phyloP scores from a whole-genome alignment of 1,140 invertebrate species.

The Druon quercuslanigerum region DNA sequence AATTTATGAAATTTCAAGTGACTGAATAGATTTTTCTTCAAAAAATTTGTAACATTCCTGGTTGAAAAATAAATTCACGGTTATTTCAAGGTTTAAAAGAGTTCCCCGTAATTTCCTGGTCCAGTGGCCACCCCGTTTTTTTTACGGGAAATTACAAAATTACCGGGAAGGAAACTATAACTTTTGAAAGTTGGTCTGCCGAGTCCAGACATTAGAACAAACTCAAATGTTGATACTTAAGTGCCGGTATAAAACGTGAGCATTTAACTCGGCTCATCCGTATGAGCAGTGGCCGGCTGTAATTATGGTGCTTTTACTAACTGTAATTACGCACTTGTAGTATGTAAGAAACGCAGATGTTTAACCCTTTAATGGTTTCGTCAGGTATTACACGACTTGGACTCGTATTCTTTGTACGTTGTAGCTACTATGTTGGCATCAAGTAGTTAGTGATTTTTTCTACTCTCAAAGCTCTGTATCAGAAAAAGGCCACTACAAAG shows the following conservation, averaged over 20 bases:
- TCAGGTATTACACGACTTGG: conserved; percentile 18
- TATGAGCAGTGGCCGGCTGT: conserved; percentile 19
- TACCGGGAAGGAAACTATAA: neutral
- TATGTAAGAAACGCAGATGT: conserved; percentile 26
- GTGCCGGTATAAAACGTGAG: conserved; percentile 3
- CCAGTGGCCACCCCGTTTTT: too few species aligned
- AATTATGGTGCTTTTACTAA: conserved; percentile 28
- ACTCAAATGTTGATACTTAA: conserved; percentile 19
- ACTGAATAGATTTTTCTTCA: too few species aligned
- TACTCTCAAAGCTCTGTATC: too few species aligned
- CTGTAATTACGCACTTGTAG: conserved; percentile 23
- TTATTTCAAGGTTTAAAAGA: too few species aligned
- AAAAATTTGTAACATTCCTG: too few species aligned
- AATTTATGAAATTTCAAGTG: too few species aligned
- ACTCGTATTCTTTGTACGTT: conserved; percentile 9
- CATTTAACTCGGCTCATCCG: conserved; percentile 29
- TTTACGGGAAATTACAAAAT: too few species aligned
- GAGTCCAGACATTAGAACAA: conserved; percentile 2
- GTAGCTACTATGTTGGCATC: conserved; percentile 1
- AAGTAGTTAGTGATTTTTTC: conserved; percentile 23
- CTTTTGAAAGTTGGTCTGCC: neutral
- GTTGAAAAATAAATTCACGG: too few species aligned
- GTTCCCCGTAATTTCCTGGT: too few species aligned
- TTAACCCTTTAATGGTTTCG: conserved; percentile 30
- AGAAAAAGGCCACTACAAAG: neutral